A percentile compares a stretch with the other conserved stretches of the same genome.
These are phyloP conservation scores for Scolanthus callimorphus DNA, from an alignment of 92 coral and sea anemone species.

Conservation along the genomic window DNA sequence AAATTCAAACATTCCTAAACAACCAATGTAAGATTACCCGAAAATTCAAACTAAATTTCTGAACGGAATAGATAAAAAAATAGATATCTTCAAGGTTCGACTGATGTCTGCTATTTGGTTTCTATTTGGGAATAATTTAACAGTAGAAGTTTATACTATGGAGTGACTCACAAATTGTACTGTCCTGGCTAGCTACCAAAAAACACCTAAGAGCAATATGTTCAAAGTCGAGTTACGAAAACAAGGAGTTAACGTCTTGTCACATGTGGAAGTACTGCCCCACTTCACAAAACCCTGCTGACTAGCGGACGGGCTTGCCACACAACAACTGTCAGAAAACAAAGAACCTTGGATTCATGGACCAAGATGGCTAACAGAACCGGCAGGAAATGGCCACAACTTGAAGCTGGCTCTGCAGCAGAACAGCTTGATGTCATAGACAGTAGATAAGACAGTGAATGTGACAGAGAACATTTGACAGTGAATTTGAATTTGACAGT, in stretches of 20 bases:
- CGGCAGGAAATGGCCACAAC: slow-evolving; percentile 30
- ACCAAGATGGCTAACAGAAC: slow-evolving; percentile 28
- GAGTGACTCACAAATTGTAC: slow-evolving; percentile 46
- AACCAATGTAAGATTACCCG: slow-evolving; percentile 20
- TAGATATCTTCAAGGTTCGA: too few species aligned
- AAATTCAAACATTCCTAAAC: slow-evolving; percentile 7
- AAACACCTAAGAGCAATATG: slow-evolving; percentile 39
- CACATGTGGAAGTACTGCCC: slow-evolving; percentile 30
- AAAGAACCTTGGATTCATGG: slow-evolving; percentile 35
- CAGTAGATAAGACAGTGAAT: too few species aligned
- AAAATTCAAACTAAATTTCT: too few species aligned
- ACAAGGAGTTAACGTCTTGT: slow-evolving; percentile 26
- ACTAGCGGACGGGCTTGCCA: slow-evolving; percentile 22
- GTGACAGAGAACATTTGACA: background rate
- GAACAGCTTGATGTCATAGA: slow-evolving; percentile 5
- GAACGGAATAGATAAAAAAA: too few species aligned
- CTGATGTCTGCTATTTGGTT: too few species aligned
- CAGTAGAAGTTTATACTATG: too few species aligned
- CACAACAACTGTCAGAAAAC: slow-evolving; percentile 11
- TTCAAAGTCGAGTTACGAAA: slow-evolving; percentile 31
- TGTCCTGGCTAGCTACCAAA: too few species aligned
- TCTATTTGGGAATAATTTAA: too few species aligned
- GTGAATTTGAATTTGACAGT: too few species aligned
- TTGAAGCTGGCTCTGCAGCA: background rate
- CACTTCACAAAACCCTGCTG: slow-evolving; percentile 20